Base-by-base conservation (phyloP, 2,113 vertebrate species). In the Clupea harengus region DNA sequence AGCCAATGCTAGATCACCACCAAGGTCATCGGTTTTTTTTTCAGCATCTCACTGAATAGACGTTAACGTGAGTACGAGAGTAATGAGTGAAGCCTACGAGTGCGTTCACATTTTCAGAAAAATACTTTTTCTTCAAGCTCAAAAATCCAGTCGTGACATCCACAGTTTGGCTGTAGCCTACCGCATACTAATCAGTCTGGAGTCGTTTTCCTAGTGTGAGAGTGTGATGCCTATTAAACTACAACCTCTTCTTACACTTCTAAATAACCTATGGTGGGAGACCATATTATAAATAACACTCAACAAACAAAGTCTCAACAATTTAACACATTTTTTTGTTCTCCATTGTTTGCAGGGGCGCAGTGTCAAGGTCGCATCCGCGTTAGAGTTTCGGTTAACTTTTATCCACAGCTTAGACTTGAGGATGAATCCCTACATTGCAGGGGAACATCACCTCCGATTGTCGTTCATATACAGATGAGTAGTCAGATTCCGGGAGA, bases 1-100 rank as follows among this genome's bases (percentile, higher is more conserved):
- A 84, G 85, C 47, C 89, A 89, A 90, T 80, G 90, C 90, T 91
- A 92, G 89, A 90, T 89, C 88, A 91, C 18, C 25, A 45, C 15
- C 83, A 83, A 89, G 88, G 89, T 72, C 64, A 72, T 32, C 64
- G 64, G n/a, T n/a, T n/a, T n/a, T n/a, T n/a, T 72, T 60, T 60
- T 60, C 18, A 60, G 18, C 54, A 60, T 60, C 20, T 60, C 2
- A 60, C 54, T 22, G 20, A 60, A 20, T 20, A 60, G 0, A 60
- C 3, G 18, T 18, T 6, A 6, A 22, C 54, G 54, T 22, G 7
- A 60, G 18, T 60, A 60, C 54, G 6, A 28, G 64, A 72, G 2
- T 2, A 72, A 25, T 32, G 25, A 25, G 28, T 6, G 8, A 25
- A 72, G 64, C 10, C 3, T 72, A 13, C n/a, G 4, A 72, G 9